These are phyloP conservation scores for Axea sp. DNA, from an alignment of 2,888 invertebrate genomes.

Conservation along the genomic window DNA sequence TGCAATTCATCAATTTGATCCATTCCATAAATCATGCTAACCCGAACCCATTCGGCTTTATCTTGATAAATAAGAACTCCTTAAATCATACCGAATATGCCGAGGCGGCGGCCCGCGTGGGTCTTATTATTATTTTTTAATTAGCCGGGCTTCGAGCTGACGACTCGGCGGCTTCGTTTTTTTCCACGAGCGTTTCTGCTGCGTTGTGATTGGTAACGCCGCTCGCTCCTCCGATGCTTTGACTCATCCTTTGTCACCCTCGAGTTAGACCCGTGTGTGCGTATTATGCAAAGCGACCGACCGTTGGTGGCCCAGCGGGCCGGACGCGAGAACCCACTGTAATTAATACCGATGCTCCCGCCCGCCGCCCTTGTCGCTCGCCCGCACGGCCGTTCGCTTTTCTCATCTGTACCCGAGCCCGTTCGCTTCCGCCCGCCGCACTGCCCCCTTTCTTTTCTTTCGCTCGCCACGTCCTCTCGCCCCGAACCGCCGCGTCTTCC, in stretches of 20 bases:
- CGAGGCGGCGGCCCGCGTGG: slow-evolving; percentile 2
- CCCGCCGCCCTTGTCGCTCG: slow-evolving; percentile 57
- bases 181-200: slow-evolving; percentile 20
- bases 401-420: slow-evolving; percentile 36
- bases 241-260: slow-evolving; percentile 63
- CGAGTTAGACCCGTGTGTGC: slow-evolving; percentile 65
- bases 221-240: slow-evolving; percentile 14
- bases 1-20: slow-evolving; percentile 42
- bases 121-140: slow-evolving; percentile 54
- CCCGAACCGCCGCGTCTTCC: slow-evolving; percentile 41
- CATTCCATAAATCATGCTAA: slow-evolving; percentile 55
- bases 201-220: slow-evolving; percentile 48
- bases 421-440: slow-evolving; percentile 31
- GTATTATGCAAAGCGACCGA: slow-evolving; percentile 75
- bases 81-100: slow-evolving; percentile 40
- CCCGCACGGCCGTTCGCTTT: slow-evolving; percentile 14
- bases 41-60: slow-evolving; percentile 18
- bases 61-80: slow-evolving; percentile 45
- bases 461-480: slow-evolving; percentile 25
- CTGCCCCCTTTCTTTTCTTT: slow-evolving; percentile 34
- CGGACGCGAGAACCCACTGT: slow-evolving; percentile 68
- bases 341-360: slow-evolving; percentile 65
- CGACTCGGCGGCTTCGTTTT: slow-evolving; percentile 7
- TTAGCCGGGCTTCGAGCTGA: slow-evolving; percentile 14
- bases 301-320: slow-evolving; percentile 70